phyloP scores from a whole-genome alignment of 1,140 invertebrate genomes.

The Drosophila elegans region DNA sequence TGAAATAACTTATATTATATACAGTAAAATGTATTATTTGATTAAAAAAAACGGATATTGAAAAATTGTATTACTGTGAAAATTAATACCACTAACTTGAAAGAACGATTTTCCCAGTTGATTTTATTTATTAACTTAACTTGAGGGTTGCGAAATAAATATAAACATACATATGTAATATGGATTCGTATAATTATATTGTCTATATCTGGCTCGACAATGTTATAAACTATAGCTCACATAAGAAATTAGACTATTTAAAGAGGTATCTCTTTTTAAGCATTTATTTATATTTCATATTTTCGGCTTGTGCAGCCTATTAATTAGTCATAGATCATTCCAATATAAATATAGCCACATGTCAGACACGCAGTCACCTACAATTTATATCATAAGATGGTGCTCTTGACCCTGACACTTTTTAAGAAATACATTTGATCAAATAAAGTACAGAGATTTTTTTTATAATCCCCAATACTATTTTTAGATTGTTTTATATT shows the following conservation, averaged over 20 bases:
- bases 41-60: not conserved
- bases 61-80: not conserved
- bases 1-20: too few relatives aligned
- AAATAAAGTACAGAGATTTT: not conserved
- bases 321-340: conserved; percentile 8
- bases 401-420: conserved; percentile 67
- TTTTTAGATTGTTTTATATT: not conserved
- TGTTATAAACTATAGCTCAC: too few relatives aligned
- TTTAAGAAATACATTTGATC: conserved; percentile 10
- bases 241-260: too few relatives aligned
- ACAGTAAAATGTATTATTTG: too few relatives aligned
- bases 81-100: too few relatives aligned
- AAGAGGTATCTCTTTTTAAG: not conserved
- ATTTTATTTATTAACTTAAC: too few relatives aligned
- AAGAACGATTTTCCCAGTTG: too few relatives aligned
- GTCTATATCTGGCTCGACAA: too few relatives aligned
- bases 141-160: too few relatives aligned
- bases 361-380: conserved; percentile 15
- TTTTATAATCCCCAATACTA: too few relatives aligned
- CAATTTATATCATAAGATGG: conserved; percentile 8
- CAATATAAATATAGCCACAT: conserved; percentile 50
- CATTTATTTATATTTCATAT: not conserved
- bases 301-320: not conserved
- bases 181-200: too few relatives aligned
- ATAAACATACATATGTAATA: too few relatives aligned